A percentile compares a stretch with the other conserved stretches of the same genome.
Conservation (phyloP, 2,888 invertebrate genomes). For the Oxyscelio sp. region DNA sequence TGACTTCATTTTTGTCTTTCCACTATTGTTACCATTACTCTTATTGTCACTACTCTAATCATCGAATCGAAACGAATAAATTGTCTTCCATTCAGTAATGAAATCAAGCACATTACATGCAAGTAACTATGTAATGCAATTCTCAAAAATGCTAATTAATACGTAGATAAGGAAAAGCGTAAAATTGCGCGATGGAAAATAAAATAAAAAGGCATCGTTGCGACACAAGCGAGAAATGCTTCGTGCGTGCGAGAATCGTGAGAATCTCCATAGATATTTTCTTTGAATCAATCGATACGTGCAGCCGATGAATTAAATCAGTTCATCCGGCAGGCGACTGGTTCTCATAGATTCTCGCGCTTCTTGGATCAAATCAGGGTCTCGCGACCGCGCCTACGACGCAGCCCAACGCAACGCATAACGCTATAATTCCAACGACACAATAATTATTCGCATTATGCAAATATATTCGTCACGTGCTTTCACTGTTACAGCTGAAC, state of each 20-base stretch:
- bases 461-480: constrained; percentile 69
- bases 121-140: constrained; percentile 26
- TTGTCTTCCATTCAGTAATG: background rate
- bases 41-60: no score
- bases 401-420: constrained; percentile 52
- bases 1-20: no score
- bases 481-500: constrained; percentile 61
- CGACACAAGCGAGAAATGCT: constrained; percentile 40
- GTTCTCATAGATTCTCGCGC: constrained; percentile 70
- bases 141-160: constrained; percentile 53
- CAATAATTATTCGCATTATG: constrained; percentile 72
- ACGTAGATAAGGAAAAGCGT: constrained; percentile 30
- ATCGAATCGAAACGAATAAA: no score
- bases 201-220: constrained; percentile 19
- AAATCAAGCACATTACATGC: constrained; percentile 46
- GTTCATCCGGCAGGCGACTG: constrained; percentile 60
- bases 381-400: constrained; percentile 66
- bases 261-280: constrained; percentile 55
- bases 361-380: constrained; percentile 67
- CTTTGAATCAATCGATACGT: constrained; percentile 53
- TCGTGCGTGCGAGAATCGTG: constrained; percentile 53
- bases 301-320: constrained; percentile 67
- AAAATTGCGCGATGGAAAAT: no score
- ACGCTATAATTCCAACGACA: constrained; percentile 57
- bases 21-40: no score